phyloP scores from a whole-genome alignment of 2,113 vertebrate species.

The Amphiprion ocellaris region DNA sequence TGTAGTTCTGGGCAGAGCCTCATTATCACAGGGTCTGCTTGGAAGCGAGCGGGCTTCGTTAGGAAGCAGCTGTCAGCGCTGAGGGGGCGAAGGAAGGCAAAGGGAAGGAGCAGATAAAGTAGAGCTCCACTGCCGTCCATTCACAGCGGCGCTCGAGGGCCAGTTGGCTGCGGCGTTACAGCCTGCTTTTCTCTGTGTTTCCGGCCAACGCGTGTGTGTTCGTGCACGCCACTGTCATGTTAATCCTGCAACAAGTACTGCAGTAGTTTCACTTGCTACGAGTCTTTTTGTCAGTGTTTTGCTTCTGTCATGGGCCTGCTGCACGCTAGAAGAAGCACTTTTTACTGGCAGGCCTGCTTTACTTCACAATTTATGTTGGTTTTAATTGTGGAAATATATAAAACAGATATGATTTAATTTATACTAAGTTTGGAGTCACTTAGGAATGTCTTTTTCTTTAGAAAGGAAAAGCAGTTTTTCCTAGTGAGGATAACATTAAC shows the following conservation, averaged over 20 bases:
- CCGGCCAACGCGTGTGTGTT: not conserved
- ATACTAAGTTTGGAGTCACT: no score
- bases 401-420: not conserved
- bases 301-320: not conserved
- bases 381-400: not conserved
- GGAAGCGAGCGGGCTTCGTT: conserved; percentile 82
- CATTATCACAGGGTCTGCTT: conserved; percentile 83
- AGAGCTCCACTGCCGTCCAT: conserved; percentile 67
- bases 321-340: not conserved
- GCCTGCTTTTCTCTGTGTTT: conserved; percentile 33
- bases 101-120: conserved; percentile 75
- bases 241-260: conserved; percentile 45
- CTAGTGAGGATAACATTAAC: no score
- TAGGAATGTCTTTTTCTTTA: no score
- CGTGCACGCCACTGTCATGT: conserved; percentile 8
- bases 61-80: conserved; percentile 84
- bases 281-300: conserved; percentile 25
- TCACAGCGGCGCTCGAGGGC: conserved; percentile 71
- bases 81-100: conserved; percentile 75
- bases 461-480: no score
- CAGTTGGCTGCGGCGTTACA: conserved; percentile 64
- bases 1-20: conserved; percentile 81
- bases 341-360: not conserved
- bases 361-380: not conserved
- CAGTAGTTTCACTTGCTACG: conserved; percentile 36